phyloP scores from a whole-genome alignment of 2,888 invertebrate genomes.

The Smittia sp. region DNA sequence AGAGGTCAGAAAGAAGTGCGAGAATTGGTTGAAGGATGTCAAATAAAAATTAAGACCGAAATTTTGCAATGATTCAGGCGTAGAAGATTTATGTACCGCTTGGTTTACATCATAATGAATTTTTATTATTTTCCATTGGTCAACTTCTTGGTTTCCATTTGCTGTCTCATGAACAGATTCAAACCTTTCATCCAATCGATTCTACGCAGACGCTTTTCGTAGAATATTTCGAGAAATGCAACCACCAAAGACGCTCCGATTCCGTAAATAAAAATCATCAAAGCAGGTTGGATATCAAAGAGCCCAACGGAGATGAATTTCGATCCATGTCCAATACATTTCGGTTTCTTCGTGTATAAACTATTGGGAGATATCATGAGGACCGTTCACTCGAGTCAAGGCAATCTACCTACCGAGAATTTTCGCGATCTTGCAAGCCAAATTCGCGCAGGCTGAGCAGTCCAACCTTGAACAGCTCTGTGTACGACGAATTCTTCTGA shows the following conservation, averaged over 20 bases:
- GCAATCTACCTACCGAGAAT: too few species aligned
- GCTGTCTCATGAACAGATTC: too few species aligned
- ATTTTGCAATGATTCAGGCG: too few species aligned
- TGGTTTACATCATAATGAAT: too few species aligned
- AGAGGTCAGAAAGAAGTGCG: constrained; percentile 32
- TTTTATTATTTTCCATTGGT: too few species aligned
- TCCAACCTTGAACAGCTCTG: constrained; percentile 65
- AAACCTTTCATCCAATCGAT: background rate
- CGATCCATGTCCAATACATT: constrained; percentile 54
- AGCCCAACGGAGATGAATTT: constrained; percentile 63
- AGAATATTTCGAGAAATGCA: constrained; percentile 49
- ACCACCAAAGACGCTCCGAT: constrained; percentile 49
- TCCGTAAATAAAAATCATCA: constrained; percentile 55
- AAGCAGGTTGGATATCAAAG: constrained; percentile 59
- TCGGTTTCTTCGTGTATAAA: constrained; percentile 63
- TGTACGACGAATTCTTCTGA: constrained; percentile 61
- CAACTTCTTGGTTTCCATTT: too few species aligned
- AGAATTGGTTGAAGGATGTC: constrained; percentile 25
- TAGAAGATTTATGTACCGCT: too few species aligned
- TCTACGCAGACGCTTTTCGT: background rate
- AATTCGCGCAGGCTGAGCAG: constrained; percentile 60
- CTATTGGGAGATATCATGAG: too few species aligned
- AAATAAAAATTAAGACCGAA: too few species aligned
- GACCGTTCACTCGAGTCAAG: too few species aligned
- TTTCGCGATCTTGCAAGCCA: constrained; percentile 58